Evolutionary conservation across 2,797 vertebrate species (phyloP), one percentile per base, ranked within the genome.

Genomic region (Chrysocyon brachyurus): DNA sequence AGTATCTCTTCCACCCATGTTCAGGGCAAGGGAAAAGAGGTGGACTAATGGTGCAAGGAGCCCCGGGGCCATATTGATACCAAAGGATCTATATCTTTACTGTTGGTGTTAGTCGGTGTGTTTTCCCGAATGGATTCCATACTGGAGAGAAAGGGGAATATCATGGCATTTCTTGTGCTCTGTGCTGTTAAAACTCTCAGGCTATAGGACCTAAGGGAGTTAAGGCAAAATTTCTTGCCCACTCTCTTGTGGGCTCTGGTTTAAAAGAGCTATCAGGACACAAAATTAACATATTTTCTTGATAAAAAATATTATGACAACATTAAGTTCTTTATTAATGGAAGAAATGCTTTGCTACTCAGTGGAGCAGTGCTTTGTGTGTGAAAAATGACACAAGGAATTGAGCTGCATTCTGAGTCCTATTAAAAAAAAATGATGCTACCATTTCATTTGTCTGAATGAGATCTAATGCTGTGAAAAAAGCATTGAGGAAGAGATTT

Each of bases 351-450:
- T 87, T 84, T 77, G 31, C 28, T 8, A 49, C 10, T 79, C 31
- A 15, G 3, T 12, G 16, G 46, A 57, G 40, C 31, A 24, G 40
- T 12, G 54, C 68, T 64, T 82, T 56, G 83, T 84, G 79, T 84
- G 5, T 87, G 46, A 91, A 87, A 90, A 94, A 49, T 12, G 3
- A 77, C 21, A 36, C 1, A 12, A 86, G 10, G 54, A 56, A 24
- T 6, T 57, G 12, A 2, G 10, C 36, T 49, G 22, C 21, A 33
- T 78, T 85, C 22, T 72, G 87, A 91, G 28, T 95, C 15, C 28
- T 78, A 52, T 98, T 96, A 96, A 95, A 96, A 96, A 91, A 82
- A 97, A 98, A 96, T 11, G 49, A 84, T 56, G 14, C 10, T 81
- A 64, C 52, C 61, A 22, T 91, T 90, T 87, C 61, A 93, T 96